Percentiles rank a stretch among this genome's conserved stretches.
Conservation (phyloP, 2,797 vertebrate species). For the Thaleichthys pacificus region DNA sequence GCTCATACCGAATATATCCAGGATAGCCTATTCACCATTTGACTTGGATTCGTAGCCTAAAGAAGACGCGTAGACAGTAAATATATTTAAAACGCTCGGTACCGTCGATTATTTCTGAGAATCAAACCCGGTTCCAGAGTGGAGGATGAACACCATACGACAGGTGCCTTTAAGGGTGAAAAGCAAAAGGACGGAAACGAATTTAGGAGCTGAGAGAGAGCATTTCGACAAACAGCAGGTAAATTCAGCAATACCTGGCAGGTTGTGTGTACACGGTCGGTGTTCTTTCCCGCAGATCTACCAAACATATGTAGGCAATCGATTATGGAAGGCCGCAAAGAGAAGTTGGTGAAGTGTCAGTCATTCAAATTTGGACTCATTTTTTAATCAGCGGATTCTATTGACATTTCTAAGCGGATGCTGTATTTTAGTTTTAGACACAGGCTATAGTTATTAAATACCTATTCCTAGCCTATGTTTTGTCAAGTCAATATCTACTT, state of each 20-base stretch:
- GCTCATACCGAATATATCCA: background rate
- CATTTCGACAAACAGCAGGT: constrained; percentile 96
- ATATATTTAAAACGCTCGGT: background rate
- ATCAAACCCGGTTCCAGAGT: background rate
- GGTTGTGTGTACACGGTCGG: background rate
- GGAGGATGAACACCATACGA: constrained; percentile 88
- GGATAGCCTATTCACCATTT: background rate
- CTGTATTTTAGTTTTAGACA: no score
- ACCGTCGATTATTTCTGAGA: constrained; percentile 4
- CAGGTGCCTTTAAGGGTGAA: constrained; percentile 87
- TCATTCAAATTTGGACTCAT: background rate
- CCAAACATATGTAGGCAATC: background rate
- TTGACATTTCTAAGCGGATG: no score
- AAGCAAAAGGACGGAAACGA: constrained; percentile 81
- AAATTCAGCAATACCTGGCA: constrained; percentile 39
- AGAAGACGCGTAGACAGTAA: no score
- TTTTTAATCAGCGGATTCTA: no score
- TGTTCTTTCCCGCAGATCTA: background rate
- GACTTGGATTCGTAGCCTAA: background rate
- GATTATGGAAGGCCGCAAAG: background rate
- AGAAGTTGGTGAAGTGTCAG: background rate
- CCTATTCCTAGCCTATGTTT: no score
- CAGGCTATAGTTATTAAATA: no score
- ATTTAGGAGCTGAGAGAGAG: constrained; percentile 88
- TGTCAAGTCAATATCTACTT: no score